These are phyloP conservation scores for Pachyrhynchus sulphureomaculatus DNA, from an alignment of 1,140 invertebrate species.

Conservation along the genomic window DNA sequence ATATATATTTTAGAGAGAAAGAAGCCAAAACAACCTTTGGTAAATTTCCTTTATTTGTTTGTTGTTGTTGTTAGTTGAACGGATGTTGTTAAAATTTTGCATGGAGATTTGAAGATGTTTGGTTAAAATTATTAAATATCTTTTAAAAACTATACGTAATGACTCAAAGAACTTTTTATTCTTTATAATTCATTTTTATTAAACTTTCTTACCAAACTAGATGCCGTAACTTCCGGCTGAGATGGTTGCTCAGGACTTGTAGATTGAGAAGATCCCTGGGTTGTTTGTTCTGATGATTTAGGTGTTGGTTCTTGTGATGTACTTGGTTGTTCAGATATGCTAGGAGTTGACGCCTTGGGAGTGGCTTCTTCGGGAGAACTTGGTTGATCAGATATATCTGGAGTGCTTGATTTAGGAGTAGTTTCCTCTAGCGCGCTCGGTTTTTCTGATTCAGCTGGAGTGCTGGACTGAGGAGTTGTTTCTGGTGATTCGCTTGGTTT, in stretches of 20 bases:
- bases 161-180: no score
- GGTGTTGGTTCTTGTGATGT: background rate
- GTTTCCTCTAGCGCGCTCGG: background rate
- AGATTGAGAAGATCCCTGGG: background rate
- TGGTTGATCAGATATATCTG: background rate
- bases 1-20: no score
- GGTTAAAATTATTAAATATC: no score
- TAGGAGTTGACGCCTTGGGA: background rate
- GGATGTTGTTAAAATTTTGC: no score
- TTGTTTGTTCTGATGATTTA: background rate
- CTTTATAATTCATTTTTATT: no score
- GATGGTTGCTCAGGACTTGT: background rate
- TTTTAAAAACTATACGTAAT: no score
- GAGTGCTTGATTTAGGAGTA: background rate
- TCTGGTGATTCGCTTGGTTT: slow-evolving; percentile 6
- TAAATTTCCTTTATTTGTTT: no score
- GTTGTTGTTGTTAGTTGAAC: no score
- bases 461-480: background rate
- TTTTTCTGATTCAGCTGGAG: background rate
- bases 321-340: background rate
- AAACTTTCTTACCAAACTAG: background rate
- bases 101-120: no score
- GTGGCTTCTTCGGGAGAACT: slow-evolving; percentile 3
- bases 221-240: background rate
- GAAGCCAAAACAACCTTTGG: no score